A percentile compares a stretch with the other conserved stretches of the same genome.
These are phyloP conservation scores for Lasioglossum figueresi DNA, from an alignment of 2,888 invertebrate species.

Conservation along the genomic window DNA sequence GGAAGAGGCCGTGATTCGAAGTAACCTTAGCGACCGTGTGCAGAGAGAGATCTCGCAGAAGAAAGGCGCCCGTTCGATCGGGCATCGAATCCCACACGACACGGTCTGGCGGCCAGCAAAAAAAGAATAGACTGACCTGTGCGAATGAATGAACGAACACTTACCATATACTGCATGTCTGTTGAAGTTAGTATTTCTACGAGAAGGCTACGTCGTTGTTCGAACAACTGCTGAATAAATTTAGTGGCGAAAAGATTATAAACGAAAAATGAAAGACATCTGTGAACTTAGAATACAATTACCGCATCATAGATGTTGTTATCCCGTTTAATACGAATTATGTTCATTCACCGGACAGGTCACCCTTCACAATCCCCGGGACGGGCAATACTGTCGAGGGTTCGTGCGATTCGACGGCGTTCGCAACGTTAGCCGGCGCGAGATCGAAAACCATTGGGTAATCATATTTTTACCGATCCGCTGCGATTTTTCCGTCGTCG, in stretches of 20 bases:
- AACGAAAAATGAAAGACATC: not conserved
- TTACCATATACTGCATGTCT: too few species aligned
- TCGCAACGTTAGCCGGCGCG: not conserved
- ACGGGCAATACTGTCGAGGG: not conserved
- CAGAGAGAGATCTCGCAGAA: conserved; percentile 53
- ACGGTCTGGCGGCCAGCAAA: conserved; percentile 13
- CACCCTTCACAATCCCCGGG: not conserved
- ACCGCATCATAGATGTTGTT: not conserved
- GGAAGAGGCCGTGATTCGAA: conserved; percentile 58
- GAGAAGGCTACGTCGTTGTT: too few species aligned
- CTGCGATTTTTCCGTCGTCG: conserved; percentile 20
- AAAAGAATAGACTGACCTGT: not conserved
- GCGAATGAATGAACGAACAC: too few species aligned
- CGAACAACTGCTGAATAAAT: not conserved
- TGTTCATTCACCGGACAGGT: not conserved
- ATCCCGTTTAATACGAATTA: not conserved
- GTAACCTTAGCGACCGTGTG: conserved; percentile 69
- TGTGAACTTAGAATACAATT: not conserved
- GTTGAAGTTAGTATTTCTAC: too few species aligned
- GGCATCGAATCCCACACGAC: conserved; percentile 36
- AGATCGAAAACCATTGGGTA: conserved; percentile 20
- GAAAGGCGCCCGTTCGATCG: conserved; percentile 56
- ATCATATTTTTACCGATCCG: conserved; percentile 31
- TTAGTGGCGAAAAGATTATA: not conserved
- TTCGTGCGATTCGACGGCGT: not conserved